Evolutionary conservation across 2,113 vertebrate species (phyloP).

Genomic region (Platichthys flesus): DNA sequence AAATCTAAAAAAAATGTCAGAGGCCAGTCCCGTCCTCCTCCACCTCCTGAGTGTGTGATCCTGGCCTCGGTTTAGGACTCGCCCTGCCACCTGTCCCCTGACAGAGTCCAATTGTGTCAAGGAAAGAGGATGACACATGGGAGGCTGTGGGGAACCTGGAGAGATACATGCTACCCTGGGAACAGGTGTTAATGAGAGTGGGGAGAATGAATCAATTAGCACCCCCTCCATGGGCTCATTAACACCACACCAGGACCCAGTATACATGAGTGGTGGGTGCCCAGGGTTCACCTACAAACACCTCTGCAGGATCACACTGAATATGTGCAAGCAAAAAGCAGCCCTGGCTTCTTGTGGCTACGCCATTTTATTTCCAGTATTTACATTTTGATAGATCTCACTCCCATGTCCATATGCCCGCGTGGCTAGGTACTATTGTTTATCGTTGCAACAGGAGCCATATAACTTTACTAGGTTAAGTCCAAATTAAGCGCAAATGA

Average conservation of each 20-base stretch:
- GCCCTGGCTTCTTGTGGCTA: neutral
- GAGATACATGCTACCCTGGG: constrained; percentile 64
- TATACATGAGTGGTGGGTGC: constrained; percentile 12
- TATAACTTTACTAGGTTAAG: no score
- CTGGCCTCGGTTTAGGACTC: constrained; percentile 54
- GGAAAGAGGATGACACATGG: constrained; percentile 32
- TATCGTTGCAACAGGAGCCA: no score
- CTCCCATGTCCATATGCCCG: no score
- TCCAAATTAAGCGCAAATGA: no score
- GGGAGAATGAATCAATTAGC: constrained; percentile 83
- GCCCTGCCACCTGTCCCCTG: constrained; percentile 62
- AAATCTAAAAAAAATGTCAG: neutral
- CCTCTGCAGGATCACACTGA: neutral
- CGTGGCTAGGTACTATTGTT: no score
- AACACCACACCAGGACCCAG: constrained; percentile 61
- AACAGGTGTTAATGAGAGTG: constrained; percentile 75
- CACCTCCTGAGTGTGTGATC: constrained; percentile 24
- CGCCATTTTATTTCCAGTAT: neutral
- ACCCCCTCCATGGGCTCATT: constrained; percentile 73
- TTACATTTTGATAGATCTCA: neutral
- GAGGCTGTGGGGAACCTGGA: constrained; percentile 46
- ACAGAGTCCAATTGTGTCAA: constrained; percentile 26
- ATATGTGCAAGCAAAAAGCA: constrained; percentile 1
- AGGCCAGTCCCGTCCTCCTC: neutral
- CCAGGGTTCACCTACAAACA: constrained; percentile 22